Conservation (phyloP, 2,113 vertebrate species). For the Gallinago media region DNA sequence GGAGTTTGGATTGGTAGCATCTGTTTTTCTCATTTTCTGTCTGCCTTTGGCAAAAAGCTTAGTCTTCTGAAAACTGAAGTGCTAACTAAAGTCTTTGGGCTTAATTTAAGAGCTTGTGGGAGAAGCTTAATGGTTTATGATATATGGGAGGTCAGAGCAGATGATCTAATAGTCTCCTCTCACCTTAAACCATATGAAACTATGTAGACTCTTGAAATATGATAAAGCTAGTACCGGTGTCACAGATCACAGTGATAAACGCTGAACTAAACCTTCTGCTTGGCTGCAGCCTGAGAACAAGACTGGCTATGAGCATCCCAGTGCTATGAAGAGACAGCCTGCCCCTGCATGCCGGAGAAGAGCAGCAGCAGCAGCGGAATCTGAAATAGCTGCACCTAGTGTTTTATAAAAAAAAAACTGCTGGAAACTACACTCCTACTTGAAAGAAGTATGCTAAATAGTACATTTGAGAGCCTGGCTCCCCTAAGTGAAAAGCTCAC, state of each 20-base stretch:
- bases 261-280: slow-evolving; percentile 40
- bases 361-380: neutral
- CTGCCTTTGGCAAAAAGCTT: slow-evolving; percentile 53
- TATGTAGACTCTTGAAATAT: slow-evolving; percentile 31
- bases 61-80: slow-evolving; percentile 40
- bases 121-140: slow-evolving; percentile 60
- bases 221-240: slow-evolving; percentile 7
- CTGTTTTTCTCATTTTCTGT: slow-evolving; percentile 54
- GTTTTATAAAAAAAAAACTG: neutral
- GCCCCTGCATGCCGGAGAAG: neutral
- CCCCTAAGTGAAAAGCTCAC: neutral
- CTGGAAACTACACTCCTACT: neutral
- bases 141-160: slow-evolving; percentile 31
- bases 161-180: slow-evolving; percentile 53
- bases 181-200: slow-evolving; percentile 63
- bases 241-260: slow-evolving; percentile 44
- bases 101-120: slow-evolving; percentile 59
- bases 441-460: neutral
- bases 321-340: neutral
- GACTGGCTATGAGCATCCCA: neutral
- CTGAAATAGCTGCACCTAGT: neutral
- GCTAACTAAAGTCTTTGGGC: slow-evolving; percentile 57
- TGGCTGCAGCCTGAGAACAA: slow-evolving; percentile 14
- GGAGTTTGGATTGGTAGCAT: slow-evolving; percentile 30
- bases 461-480: neutral